Evolutionary conservation across 2,888 invertebrate species (phyloP), one percentile per base, ranked within the genome.

Genomic region (Chrysolina americana): DNA sequence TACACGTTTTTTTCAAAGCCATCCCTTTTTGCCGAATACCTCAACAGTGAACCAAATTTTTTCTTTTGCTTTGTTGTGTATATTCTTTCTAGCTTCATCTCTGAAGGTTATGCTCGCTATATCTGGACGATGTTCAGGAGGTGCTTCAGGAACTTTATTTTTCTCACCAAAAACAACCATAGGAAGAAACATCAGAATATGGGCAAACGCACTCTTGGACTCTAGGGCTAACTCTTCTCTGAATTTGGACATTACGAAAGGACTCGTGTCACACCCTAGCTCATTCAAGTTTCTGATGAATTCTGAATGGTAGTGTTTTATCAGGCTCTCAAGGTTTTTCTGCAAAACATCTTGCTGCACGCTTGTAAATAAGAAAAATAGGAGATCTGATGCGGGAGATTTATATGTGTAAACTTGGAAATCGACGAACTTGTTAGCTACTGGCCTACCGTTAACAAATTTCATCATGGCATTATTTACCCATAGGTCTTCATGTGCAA

Each of bases 141-240:
- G n/a, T 6, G 28, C 28, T 5, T 15, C 8, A 0, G 4, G 13
- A 9, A 48, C 71, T 15, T 48, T 68, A 21, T 75, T 78, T 41
- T 78, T 78, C 23, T 78, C 78, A 3, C 64, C 79, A 36, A 77
- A 74, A 63, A 80, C 73, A 23, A 78, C 66, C 41, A 70, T 53
- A n/a, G 73, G 15, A 88, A 89, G 89, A 63, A 86, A 84, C 2
- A 88, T 64, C 8, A 87, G 81, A 80, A 15, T 41, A 6, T 89
- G 90, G 4, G 81, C 81, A 6, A 89, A 81, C 81, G 89, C 85
- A 9, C 84, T 82, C 23, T 21, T 70, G 0, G 86, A 88, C 63
- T 85, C 83, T 2, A 80, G 76, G 21, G 86, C 80, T 4, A 89
- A 80, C 82, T 89, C 89, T 1, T 84, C 72, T 74, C 77, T 15